Percentiles rank a stretch among this genome's conserved stretches.
Evolutionary conservation across 1,140 invertebrate genomes (phyloP).

Genomic region (Cydia splendana): DNA sequence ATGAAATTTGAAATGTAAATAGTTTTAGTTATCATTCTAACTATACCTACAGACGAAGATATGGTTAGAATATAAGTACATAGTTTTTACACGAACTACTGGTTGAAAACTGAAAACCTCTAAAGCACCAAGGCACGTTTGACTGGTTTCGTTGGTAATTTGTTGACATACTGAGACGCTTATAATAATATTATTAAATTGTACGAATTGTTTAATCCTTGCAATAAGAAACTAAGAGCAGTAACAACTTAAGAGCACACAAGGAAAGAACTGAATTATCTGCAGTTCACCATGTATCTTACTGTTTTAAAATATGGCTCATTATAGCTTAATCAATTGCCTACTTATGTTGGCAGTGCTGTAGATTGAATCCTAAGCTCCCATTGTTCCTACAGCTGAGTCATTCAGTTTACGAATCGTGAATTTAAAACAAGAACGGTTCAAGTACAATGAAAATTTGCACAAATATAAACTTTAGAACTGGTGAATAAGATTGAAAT

Average conservation of each 20-base stretch:
- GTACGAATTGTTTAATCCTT: not conserved
- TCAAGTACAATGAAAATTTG: not conserved
- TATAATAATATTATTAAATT: not conserved
- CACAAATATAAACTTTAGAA: not conserved
- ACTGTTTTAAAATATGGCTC: not conserved
- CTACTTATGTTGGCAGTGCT: not conserved
- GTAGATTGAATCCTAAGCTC: conserved; percentile 16
- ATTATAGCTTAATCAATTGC: not conserved
- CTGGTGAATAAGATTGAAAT: not conserved
- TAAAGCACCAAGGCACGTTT: too few relatives aligned
- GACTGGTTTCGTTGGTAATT: too few relatives aligned
- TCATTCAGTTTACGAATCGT: conserved; percentile 11
- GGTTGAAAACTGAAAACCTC: too few relatives aligned
- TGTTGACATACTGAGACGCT: too few relatives aligned
- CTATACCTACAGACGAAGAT: too few relatives aligned
- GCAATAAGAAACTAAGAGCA: not conserved
- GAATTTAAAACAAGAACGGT: not conserved
- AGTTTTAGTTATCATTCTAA: too few relatives aligned
- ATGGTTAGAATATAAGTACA: too few relatives aligned
- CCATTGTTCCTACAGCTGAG: conserved; percentile 17
- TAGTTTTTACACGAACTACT: too few relatives aligned
- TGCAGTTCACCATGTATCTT: not conserved
- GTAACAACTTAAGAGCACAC: not conserved
- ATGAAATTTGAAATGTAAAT: too few relatives aligned
- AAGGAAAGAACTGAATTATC: not conserved